Conservation (phyloP, 2,113 vertebrate genomes). For the Phoenicopterus ruber region DNA sequence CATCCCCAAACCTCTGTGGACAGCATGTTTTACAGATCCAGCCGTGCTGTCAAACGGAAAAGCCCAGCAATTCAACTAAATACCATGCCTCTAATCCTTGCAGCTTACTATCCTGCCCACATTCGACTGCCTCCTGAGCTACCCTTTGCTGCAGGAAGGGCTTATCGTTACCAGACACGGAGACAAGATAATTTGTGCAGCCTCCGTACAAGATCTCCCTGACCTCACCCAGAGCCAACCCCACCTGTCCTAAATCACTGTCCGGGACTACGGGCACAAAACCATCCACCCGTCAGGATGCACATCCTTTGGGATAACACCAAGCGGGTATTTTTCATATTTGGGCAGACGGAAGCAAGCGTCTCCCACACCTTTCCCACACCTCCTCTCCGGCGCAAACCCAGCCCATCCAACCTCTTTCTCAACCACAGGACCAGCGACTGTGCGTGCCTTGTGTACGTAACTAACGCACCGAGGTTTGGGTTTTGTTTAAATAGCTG, state of each 20-base stretch:
- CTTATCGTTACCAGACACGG: neutral
- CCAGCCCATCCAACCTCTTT: neutral
- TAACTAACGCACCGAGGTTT: neutral
- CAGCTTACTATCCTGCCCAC: neutral
- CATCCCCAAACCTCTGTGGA: neutral
- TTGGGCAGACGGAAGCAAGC: neutral
- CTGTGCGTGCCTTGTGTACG: neutral
- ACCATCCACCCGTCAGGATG: neutral
- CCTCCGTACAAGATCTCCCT: neutral
- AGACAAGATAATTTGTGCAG: neutral
- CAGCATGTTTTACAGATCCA: neutral
- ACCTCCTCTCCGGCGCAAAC: neutral
- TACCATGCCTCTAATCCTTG: neutral
- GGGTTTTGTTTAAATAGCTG: slow-evolving; percentile 64
- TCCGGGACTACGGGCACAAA: neutral
- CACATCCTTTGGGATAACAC: neutral
- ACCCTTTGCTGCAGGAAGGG: neutral
- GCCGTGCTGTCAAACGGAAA: neutral
- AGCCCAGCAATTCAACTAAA: neutral
- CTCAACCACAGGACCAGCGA: neutral
- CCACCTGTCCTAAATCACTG: too few relatives aligned
- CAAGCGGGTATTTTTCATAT: neutral
- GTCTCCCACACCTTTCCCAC: slow-evolving; percentile 28
- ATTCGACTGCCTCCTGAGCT: neutral
- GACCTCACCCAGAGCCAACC: neutral